Evolutionary conservation across 2,888 invertebrate genomes (phyloP).

Genomic region (Cetonia aurata): DNA sequence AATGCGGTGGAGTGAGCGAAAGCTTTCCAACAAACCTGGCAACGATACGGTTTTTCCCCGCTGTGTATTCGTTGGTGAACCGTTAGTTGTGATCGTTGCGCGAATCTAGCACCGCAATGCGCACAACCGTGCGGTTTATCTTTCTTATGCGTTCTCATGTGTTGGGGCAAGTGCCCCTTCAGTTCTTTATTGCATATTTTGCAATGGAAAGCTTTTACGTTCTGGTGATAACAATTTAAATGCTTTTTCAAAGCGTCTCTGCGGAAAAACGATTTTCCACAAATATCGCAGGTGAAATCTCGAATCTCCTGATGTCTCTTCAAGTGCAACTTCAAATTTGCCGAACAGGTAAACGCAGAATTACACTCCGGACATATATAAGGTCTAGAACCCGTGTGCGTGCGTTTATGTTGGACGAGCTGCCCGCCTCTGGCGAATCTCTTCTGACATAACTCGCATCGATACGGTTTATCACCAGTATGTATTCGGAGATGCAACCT

Average conservation of each 20-base stretch:
- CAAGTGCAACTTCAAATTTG: constrained; percentile 74
- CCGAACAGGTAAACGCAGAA: constrained; percentile 77
- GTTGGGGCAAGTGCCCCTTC: constrained; percentile 85
- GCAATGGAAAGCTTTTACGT: constrained; percentile 81
- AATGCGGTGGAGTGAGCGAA: constrained; percentile 89
- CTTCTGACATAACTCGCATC: constrained; percentile 74
- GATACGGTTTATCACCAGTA: constrained; percentile 78
- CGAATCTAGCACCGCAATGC: constrained; percentile 83
- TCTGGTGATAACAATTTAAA: constrained; percentile 80
- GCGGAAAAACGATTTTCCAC: constrained; percentile 82
- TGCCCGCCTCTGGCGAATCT: constrained; percentile 81
- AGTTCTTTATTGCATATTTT: constrained; percentile 83
- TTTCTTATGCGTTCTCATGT: constrained; percentile 84
- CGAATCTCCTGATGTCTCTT: constrained; percentile 81
- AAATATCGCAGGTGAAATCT: constrained; percentile 84
- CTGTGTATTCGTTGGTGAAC: constrained; percentile 89
- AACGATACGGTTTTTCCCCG: constrained; percentile 85
- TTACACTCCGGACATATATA: constrained; percentile 80
- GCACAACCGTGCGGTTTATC: constrained; percentile 83
- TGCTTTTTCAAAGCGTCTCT: constrained; percentile 83
- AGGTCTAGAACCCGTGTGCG: constrained; percentile 80
- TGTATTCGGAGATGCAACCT: constrained; percentile 81
- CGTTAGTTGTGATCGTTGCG: constrained; percentile 86
- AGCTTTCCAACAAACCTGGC: constrained; percentile 82
- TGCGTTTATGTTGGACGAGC: constrained; percentile 79